Evolutionary conservation across 2,113 vertebrate species (phyloP), one percentile per base, ranked within the genome.

Genomic region (Pachycephala philippinensis): DNA sequence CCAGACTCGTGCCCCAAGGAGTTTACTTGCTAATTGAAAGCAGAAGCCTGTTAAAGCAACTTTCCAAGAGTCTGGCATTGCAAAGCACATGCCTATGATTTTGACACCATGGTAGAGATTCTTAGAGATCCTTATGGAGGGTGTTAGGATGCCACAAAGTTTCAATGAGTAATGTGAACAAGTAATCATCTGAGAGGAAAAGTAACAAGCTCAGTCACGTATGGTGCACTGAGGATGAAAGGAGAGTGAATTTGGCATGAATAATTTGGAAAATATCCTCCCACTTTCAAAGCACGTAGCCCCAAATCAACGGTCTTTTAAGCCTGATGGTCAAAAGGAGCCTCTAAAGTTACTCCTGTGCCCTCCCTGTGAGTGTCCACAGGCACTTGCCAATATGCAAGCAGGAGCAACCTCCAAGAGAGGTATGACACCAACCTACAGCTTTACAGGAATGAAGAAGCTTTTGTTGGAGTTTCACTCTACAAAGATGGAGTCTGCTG

Each of bases 41-140:
- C 91, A 95, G 87, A 78, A 96, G 53, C 74, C 45, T 94, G 89
- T 78, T 91, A 90, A 95, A 93, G 93, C 64, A 89, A 71, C 87
- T 95, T 94, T 79, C 52, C 69, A 68, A 64, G 81, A 75, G 65
- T 64, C 72, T 76, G 81, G 53, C 74, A 45, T 31, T 27, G 57
- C 49, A 82, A 40, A 76, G 49, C 40, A 91, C 74, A 71, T 71
- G 93, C 84, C 72, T 84, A 6, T 66, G 65, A 54, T 84, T 95
- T 87, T 89, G 87, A 93, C 53, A 54, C 61, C 63, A 65, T 91
- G 69, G 61, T 79, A 75, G 80, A 89, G 78, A 91, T 93, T 94
- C 81, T 89, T 91, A 68, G 90, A 95, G 60, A 72, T 76, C 84
- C 40, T 89, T 69, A 68, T n/a, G 40, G 65, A 61, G 70, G 33